Evolutionary conservation across 2,797 vertebrate species (phyloP).

Genomic region (Cetoscarus ocellatus): DNA sequence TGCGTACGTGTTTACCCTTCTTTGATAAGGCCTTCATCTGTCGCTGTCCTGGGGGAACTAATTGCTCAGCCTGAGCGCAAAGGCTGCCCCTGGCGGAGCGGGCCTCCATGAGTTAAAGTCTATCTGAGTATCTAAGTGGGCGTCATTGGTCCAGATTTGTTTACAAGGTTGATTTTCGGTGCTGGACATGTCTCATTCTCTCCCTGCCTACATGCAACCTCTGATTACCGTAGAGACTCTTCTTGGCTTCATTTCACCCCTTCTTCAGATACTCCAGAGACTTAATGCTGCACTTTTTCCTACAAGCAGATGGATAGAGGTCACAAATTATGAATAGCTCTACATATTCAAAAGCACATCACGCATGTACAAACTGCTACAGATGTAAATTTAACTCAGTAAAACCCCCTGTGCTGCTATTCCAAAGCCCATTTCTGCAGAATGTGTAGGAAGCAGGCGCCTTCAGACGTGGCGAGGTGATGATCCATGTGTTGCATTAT

Average conservation of each 20-base stretch:
- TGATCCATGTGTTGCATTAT: slow-evolving; percentile 53
- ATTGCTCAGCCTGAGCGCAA: slow-evolving; percentile 23
- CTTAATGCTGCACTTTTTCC: neutral
- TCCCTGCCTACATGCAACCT: slow-evolving; percentile 24
- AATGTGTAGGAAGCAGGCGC: slow-evolving; percentile 9
- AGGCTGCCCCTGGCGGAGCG: slow-evolving; percentile 39
- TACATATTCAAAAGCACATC: slow-evolving; percentile 25
- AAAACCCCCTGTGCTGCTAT: slow-evolving; percentile 1
- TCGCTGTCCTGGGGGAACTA: slow-evolving; percentile 21
- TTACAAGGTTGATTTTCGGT: slow-evolving; percentile 27
- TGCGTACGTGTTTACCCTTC: slow-evolving; percentile 20
- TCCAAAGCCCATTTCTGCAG: neutral
- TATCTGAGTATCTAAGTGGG: slow-evolving; percentile 54
- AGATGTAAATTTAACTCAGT: slow-evolving; percentile 14
- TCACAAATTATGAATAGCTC: slow-evolving; percentile 26
- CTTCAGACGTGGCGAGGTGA: slow-evolving; percentile 3
- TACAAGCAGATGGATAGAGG: slow-evolving; percentile 19
- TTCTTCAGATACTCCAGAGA: neutral
- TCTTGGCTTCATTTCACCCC: slow-evolving; percentile 3
- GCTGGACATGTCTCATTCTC: slow-evolving; percentile 15
- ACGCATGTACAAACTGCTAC: slow-evolving; percentile 8
- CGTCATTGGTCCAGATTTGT: slow-evolving; percentile 35
- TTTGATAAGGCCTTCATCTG: slow-evolving; percentile 29
- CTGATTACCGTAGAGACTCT: neutral
- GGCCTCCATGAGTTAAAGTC: slow-evolving; percentile 51